A percentile compares a stretch with the other conserved stretches of the same genome.
phyloP scores from a whole-genome alignment of 2,888 invertebrate genomes.

The Aleiodes testaceus region DNA sequence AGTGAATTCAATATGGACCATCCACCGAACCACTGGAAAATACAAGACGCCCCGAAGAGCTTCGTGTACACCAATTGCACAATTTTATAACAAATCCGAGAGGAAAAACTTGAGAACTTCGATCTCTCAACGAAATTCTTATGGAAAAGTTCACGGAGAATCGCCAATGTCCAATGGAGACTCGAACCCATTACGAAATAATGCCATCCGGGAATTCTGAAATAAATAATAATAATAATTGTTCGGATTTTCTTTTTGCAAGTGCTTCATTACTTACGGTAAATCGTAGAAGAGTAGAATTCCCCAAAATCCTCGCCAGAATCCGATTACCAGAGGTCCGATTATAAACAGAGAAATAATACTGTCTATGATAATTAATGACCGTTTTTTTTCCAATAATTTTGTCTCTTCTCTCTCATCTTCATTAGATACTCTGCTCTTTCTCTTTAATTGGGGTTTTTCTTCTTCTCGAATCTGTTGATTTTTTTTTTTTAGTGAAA shows the following conservation, averaged over 20 bases:
- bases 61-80: constrained; percentile 72
- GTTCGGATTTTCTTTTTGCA: not conserved
- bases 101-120: constrained; percentile 43
- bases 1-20: constrained; percentile 72
- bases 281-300: constrained; percentile 73
- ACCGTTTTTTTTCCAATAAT: constrained; percentile 52
- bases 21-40: constrained; percentile 76
- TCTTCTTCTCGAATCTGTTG: not conserved
- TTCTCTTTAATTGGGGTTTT: no score
- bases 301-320: constrained; percentile 77
- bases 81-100: constrained; percentile 47
- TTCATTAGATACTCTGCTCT: no score
- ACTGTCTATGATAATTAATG: constrained; percentile 70
- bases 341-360: constrained; percentile 72
- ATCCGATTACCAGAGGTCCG: constrained; percentile 74
- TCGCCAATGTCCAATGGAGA: constrained; percentile 76
- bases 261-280: constrained; percentile 54
- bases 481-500: no score
- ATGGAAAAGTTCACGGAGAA: constrained; percentile 60
- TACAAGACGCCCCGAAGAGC: constrained; percentile 73
- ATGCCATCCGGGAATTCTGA: constrained; percentile 72
- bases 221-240: not conserved
- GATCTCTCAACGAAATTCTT: constrained; percentile 49
- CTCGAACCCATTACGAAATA: constrained; percentile 74
- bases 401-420: not conserved